A percentile compares a stretch with the other conserved stretches of the same genome.
These are phyloP conservation scores for Oceanodroma leucorhoa DNA, from an alignment of 2,797 vertebrate genomes.

Conservation along the genomic window DNA sequence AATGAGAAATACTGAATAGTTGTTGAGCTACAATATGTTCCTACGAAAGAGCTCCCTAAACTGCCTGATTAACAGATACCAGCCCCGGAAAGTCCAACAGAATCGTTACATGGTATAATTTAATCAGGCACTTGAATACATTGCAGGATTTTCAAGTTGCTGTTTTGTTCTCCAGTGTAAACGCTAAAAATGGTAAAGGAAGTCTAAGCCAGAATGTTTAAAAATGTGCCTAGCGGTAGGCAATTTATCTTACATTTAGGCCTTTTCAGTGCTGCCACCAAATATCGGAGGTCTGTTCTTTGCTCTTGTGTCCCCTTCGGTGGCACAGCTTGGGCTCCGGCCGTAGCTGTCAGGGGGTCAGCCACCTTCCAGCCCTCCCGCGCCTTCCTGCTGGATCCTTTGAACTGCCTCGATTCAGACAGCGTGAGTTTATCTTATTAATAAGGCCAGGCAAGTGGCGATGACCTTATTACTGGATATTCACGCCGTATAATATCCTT, in stretches of 20 bases:
- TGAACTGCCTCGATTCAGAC: background rate
- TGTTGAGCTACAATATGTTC: background rate
- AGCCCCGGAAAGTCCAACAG: background rate
- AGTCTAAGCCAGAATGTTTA: background rate
- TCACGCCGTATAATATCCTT: background rate
- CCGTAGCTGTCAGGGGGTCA: rapidly evolving
- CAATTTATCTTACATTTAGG: background rate
- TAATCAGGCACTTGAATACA: background rate
- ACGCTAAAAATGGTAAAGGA: background rate
- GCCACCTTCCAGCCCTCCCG: background rate
- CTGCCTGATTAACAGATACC: background rate
- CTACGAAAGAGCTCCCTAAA: background rate
- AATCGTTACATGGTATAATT: background rate
- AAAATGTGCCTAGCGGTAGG: background rate
- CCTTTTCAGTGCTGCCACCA: background rate
- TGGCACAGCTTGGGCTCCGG: background rate
- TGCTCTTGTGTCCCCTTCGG: rapidly evolving
- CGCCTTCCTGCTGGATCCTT: background rate
- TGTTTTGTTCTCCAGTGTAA: background rate
- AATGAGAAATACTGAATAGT: background rate
- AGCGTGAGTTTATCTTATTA: background rate
- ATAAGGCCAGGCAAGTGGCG: background rate
- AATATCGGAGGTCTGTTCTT: background rate
- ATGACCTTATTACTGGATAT: background rate
- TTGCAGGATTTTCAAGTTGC: background rate